Evolutionary conservation across 2,888 invertebrate species (phyloP), one percentile per base, ranked within the genome.

Genomic region (Ctenicera cuprea): DNA sequence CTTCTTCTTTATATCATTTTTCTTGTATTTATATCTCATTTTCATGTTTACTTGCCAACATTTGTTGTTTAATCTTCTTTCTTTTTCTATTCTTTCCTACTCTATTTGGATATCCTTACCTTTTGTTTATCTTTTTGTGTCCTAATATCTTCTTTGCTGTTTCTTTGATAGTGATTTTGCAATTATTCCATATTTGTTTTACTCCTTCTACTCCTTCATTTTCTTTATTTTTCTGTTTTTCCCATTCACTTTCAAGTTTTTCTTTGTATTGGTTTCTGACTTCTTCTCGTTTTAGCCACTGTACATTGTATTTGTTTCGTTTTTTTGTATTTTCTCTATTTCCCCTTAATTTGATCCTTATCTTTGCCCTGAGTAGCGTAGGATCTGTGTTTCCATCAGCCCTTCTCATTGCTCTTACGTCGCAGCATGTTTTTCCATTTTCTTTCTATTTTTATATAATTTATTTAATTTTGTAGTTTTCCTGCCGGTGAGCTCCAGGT

Each of bases 101-200:
- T 12, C 38, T 38, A 8, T 38, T 38, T 38, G 1, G 38, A 38
- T 38, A 3, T 2, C 38, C 38, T 4, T 38, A 38, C 38, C 38
- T 38, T 38, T 38, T 38, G 12, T 38, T 38, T 38, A 5, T 3
- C 9, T 48, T 48, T 48, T 48, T 48, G 20, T 48, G n/a, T 48
- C 48, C 48, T 20, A 48, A 4, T 18, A 48, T 9, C n/a, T 16
- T 48, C 14, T 20, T 48, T 16, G 14, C 16, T 48, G 48, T 16
- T 4, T 48, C 18, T 48, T 48, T 48, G n/a, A 48, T 4, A 48
- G 20, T 48, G 3, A n/a, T 48, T n/a, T 48, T 48, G 11, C 48
- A 48, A 4, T 16, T 48, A 48, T 48, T 48, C n/a, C 16, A 48
- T 48, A 48, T 48, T 20, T 48, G n/a, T n/a, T n/a, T n/a, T n/a